Percentiles rank a stretch among this genome's conserved stretches.
These are phyloP conservation scores for Clavelina lepadiformis DNA, from an alignment of 23 tunicate genomes.

Conservation along the genomic window DNA sequence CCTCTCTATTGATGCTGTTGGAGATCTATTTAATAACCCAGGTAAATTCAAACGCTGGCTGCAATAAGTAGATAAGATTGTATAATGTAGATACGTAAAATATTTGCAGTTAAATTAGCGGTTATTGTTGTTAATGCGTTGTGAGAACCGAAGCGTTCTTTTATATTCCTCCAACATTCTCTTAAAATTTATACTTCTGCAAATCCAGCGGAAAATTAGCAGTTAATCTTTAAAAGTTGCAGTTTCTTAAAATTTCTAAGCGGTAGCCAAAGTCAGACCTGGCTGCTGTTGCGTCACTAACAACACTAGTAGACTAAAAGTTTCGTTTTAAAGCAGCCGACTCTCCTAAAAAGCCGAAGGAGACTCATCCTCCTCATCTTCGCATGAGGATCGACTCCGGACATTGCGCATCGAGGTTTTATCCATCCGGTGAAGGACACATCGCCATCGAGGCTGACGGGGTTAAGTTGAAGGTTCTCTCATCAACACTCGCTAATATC, in stretches of 20 bases:
- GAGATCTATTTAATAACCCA: neutral
- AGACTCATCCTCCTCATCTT: conserved; percentile 7
- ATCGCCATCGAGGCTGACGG: conserved; percentile 13
- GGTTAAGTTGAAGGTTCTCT: conserved; percentile 2
- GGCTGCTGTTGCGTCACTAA: no score
- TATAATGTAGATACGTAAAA: neutral
- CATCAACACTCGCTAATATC: conserved; percentile 30
- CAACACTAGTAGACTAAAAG: no score
- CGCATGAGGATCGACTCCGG: conserved; percentile 51
- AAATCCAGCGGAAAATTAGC: no score
- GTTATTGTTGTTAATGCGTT: no score
- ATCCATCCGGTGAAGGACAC: conserved; percentile 9
- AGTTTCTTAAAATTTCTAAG: no score
- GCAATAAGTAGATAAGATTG: neutral
- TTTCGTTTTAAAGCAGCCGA: neutral
- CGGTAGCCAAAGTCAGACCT: no score
- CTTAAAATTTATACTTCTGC: no score
- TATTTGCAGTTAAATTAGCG: no score
- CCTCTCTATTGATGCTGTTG: conserved; percentile 20
- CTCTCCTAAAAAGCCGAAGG: neutral
- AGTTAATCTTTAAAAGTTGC: no score
- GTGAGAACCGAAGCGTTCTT: no score
- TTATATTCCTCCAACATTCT: no score
- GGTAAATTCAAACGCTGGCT: conserved; percentile 4
- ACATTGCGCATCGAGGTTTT: conserved; percentile 22